Evolutionary conservation across 2,888 invertebrate genomes (phyloP), one percentile per base, ranked within the genome.

Genomic region (Phorcus lineatus): DNA sequence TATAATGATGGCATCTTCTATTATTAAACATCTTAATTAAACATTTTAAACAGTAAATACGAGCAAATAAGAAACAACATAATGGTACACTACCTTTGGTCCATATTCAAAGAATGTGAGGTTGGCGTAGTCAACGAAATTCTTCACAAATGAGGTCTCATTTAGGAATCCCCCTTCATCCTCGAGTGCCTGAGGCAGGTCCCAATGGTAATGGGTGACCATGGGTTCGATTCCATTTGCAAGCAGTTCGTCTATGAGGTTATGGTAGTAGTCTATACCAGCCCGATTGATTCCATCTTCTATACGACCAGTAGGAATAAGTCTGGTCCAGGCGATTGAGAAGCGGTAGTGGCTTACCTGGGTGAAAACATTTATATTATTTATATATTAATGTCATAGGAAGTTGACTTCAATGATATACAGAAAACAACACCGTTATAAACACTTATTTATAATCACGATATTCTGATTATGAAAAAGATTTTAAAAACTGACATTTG

Each of bases 171-270:
- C 92, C 11, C 94, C 94, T 3, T 75, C n/a, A 78, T 92, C 89
- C 79, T 91, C 90, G 53, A 93, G 88, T 36, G 85, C 77, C 53
- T 92, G 89, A 0, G 93, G 93, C 80, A 92, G 87, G 84, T 93
- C 93, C 87, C 86, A 88, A 84, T 90, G 90, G 82, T 86, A 95
- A 94, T 92, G 95, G 94, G 95, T 95, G 13, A 94, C 90, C 83
- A 93, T 85, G 22, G 96, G 95, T 76, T 93, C 91, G 80, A 96
- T 95, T n/a, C 94, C 94, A 74, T 94, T 93, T 0, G 91, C 93
- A 13, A 95, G 84, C 13, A 97, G 94, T 87, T 95, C 95, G 87
- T 96, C 94, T 78, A 97, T 96, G 74, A 97, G 93, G 85, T 95
- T 95, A 88, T 95, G 95, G 91, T 97, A 97, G 62, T 62, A 62